Conservation (phyloP, 2,113 vertebrate genomes). For the Sebastes schlegelii region DNA sequence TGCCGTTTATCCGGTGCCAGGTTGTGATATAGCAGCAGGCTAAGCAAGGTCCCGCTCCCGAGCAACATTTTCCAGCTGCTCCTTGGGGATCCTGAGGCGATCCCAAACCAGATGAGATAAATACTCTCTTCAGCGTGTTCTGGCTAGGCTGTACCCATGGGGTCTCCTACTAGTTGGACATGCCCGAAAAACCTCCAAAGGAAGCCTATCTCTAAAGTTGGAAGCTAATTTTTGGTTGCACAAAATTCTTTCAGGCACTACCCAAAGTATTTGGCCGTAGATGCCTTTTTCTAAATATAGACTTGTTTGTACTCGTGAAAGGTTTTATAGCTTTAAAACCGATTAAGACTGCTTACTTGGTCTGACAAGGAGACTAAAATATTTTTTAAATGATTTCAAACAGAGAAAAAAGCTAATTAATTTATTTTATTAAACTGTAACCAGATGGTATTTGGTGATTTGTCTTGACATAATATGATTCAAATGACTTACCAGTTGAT, state of each 20-base stretch:
- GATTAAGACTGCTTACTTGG: neutral
- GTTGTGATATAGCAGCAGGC: neutral
- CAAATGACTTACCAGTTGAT: neutral
- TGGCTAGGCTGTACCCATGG: neutral
- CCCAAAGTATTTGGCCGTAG: no score
- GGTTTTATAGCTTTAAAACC: neutral
- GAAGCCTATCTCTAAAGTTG: neutral
- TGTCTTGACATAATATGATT: neutral
- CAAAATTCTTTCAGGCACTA: neutral
- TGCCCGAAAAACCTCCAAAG: neutral
- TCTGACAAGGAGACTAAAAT: neutral
- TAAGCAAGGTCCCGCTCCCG: neutral
- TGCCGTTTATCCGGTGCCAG: neutral
- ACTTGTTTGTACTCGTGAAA: neutral
- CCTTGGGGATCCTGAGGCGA: neutral
- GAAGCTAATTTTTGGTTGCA: neutral
- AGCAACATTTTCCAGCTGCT: neutral
- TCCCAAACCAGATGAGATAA: neutral
- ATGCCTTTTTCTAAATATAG: neutral
- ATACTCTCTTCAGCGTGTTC: no score
- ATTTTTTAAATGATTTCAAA: neutral
- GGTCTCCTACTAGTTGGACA: neutral
- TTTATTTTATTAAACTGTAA: neutral
- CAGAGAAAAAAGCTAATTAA: neutral
- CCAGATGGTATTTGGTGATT: neutral